Evolutionary conservation across 2,797 vertebrate genomes (phyloP), one percentile per base, ranked within the genome.

Genomic region (Ctenopoma kingsleyae): DNA sequence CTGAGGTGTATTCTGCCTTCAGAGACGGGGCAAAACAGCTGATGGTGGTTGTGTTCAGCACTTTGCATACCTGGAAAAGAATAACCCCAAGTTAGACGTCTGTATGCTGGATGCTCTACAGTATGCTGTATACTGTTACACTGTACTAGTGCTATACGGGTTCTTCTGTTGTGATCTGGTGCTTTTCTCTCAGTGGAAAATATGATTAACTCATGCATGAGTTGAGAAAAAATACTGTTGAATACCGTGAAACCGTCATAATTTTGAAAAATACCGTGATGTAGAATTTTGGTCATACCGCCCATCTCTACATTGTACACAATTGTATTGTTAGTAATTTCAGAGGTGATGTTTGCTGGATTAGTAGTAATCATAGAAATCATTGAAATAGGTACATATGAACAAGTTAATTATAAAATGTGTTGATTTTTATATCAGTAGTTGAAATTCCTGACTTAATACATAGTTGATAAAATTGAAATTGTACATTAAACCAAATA

Each of bases 11-110:
- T 66, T 98, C 96, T 0, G 90, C 55, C 71, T 92, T 94, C 70
- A 99, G 92, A 0, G 97, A 94, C 0, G 97, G 98, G 0, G 97
- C 96, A 22, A 96, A 95, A 86, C 97, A 99, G 72, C 92, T 94
- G 78, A 99, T 95, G 0, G 93, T 96, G 9, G 96, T 98, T 22
- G 96, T 91, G 41, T 99, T 98, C 56, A 98, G 87, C 46, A 94
- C 95, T 86, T 94, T 95, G 80, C 98, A 99, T 32, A 98, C 96
- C 98, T 99, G 84, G 20, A 74, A n/a, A 55, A 30, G n/a, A 67
- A 52, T 55, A 25, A 3, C 40, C 53, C 9, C 4, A 10, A 16
- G 8, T 57, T 35, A 56, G 23, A 48, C 41, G 12, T 23, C 4
- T 32, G 13, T n/a, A n/a, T n/a, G n/a, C n/a, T n/a, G n/a, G n/a